Conservation (phyloP, 2,797 vertebrate genomes). For the Pangasius mekongensis region DNA sequence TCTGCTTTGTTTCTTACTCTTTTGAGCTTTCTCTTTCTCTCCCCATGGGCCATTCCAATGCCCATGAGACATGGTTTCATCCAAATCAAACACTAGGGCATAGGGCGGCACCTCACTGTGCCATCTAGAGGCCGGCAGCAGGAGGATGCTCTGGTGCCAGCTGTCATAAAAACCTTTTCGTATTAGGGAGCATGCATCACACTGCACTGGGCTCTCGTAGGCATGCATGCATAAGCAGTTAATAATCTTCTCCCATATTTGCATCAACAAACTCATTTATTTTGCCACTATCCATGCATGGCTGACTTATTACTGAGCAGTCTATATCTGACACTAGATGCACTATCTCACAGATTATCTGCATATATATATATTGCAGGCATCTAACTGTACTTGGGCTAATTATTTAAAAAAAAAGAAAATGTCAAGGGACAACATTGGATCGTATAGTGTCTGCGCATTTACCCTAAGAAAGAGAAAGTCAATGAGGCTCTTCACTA, state of each 20-base stretch:
- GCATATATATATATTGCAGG: slow-evolving; percentile 40
- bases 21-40: slow-evolving; percentile 7
- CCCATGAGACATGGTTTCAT: slow-evolving; percentile 41
- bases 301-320: not conserved
- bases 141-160: slow-evolving; percentile 12
- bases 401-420: not conserved
- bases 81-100: slow-evolving; percentile 44
- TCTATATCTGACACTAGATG: not conserved
- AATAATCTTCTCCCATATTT: slow-evolving; percentile 12
- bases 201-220: slow-evolving; percentile 9
- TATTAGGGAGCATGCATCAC: slow-evolving; percentile 19
- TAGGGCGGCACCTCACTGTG: slow-evolving; percentile 24
- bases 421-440: not conserved
- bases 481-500: not conserved
- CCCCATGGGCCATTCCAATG: slow-evolving; percentile 9
- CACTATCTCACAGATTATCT: slow-evolving; percentile 14
- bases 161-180: slow-evolving; percentile 44
- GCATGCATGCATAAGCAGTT: slow-evolving; percentile 9
- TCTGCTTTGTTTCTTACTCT: slow-evolving; percentile 1
- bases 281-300: not conserved
- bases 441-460: not conserved
- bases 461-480: not conserved
- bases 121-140: slow-evolving; percentile 27
- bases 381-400: not conserved
- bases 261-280: slow-evolving; percentile 20